Percentiles rank a stretch among this genome's conserved stretches.
These are phyloP conservation scores for Diplosoma virens DNA, from an alignment of 23 tunicate genomes.

Conservation along the genomic window DNA sequence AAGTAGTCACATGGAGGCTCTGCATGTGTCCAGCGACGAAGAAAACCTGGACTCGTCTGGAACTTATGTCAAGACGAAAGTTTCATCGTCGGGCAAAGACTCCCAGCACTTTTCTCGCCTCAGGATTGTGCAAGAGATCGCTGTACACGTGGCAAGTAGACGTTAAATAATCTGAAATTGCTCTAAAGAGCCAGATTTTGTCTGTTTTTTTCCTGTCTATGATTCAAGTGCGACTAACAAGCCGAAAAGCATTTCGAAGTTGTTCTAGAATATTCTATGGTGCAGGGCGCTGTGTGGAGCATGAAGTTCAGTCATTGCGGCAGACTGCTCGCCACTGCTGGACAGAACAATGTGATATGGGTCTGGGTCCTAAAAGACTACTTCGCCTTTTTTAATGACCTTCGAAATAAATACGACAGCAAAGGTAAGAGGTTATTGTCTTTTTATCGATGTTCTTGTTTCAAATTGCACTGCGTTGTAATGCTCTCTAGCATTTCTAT, in stretches of 20 bases:
- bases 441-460: no score
- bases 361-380: conserved; percentile 93
- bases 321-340: conserved; percentile 84
- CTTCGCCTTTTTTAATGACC: conserved; percentile 73
- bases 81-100: conserved; percentile 78
- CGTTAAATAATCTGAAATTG: no score
- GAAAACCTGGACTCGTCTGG: conserved; percentile 57
- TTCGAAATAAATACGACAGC: conserved; percentile 74
- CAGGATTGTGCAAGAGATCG: conserved; percentile 81
- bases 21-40: conserved; percentile 89
- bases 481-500: no score
- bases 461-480: no score
- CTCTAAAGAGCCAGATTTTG: no score
- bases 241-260: background rate
- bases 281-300: conserved; percentile 98
- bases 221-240: no score
- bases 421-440: conserved; percentile 58
- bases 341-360: conserved; percentile 94
- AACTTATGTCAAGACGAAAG: conserved; percentile 56
- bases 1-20: conserved; percentile 32
- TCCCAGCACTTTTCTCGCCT: conserved; percentile 58
- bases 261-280: no score
- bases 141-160: conserved; percentile 85
- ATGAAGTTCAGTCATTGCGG: conserved; percentile 99
- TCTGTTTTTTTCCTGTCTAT: no score